These are phyloP conservation scores for Parambassis ranga DNA, from an alignment of 2,797 vertebrate genomes.

Conservation along the genomic window DNA sequence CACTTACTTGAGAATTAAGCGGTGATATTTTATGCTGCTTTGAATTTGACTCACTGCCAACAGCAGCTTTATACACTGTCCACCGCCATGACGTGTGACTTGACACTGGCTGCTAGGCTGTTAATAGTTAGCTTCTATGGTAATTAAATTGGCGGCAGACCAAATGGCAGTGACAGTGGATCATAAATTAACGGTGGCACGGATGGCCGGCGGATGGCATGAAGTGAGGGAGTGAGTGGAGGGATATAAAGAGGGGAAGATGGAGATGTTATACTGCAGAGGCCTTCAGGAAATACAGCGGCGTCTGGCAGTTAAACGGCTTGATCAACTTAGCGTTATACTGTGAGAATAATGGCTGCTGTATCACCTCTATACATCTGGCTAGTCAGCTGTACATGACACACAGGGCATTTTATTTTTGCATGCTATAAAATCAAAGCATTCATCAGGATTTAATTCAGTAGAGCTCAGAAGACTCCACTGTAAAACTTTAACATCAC, in stretches of 20 bases:
- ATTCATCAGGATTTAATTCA: neutral
- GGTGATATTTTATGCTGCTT: constrained; percentile 18
- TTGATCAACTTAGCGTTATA: constrained; percentile 14
- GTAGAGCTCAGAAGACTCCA: accelerated
- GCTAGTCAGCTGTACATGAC: neutral
- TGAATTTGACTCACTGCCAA: constrained; percentile 32
- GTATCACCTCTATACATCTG: constrained; percentile 13
- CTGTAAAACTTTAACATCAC: too few species aligned
- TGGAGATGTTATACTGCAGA: constrained; percentile 26
- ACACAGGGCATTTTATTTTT: neutral
- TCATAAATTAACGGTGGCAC: constrained; percentile 47
- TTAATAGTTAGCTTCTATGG: constrained; percentile 76
- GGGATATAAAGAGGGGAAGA: neutral
- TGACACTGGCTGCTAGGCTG: constrained; percentile 56
- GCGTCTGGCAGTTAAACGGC: constrained; percentile 1
- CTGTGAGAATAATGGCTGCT: constrained; percentile 3
- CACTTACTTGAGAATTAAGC: constrained; percentile 29
- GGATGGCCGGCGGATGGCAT: constrained; percentile 37
- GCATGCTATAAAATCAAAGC: neutral
- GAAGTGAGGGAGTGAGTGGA: constrained; percentile 28
- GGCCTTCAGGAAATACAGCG: constrained; percentile 11
- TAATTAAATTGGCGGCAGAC: constrained; percentile 77
- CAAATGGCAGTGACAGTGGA: constrained; percentile 55
- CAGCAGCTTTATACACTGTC: constrained; percentile 33
- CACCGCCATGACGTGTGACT: constrained; percentile 46